Evolutionary conservation across 2,797 vertebrate species (phyloP).

Genomic region (Gastrophryne carolinensis): DNA sequence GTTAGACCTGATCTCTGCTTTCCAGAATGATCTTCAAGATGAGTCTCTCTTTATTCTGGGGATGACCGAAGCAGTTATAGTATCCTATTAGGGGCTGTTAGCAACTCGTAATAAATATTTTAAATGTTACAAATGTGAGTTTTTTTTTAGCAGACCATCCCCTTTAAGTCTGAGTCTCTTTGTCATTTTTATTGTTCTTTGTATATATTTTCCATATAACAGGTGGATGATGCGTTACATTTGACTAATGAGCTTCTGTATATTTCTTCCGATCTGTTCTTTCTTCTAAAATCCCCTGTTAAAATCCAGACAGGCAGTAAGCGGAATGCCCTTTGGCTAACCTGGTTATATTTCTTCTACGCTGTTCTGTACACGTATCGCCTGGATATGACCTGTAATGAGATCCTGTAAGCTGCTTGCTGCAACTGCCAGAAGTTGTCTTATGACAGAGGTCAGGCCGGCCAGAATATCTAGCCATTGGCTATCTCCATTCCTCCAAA

Average conservation of each 20-base stretch:
- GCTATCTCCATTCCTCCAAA: constrained; percentile 17
- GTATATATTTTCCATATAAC: neutral
- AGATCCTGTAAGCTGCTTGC: constrained; percentile 11
- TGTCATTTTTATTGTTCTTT: neutral
- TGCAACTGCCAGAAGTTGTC: constrained; percentile 35
- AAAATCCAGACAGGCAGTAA: neutral
- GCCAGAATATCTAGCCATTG: constrained; percentile 31
- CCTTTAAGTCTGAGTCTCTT: neutral
- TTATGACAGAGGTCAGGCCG: constrained; percentile 20
- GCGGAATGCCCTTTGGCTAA: constrained; percentile 21
- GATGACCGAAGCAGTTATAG: too few relatives aligned
- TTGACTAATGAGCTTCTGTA: neutral
- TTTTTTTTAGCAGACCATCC: too few relatives aligned
- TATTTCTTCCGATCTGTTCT: neutral
- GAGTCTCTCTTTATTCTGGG: too few relatives aligned
- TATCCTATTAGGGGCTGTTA: too few relatives aligned
- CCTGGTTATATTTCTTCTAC: constrained; percentile 22
- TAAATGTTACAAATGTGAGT: too few relatives aligned
- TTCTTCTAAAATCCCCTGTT: neutral
- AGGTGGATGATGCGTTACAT: neutral
- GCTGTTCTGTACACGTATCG: constrained; percentile 20
- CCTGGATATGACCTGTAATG: constrained; percentile 44
- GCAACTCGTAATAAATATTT: too few relatives aligned
- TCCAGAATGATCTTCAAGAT: too few relatives aligned
- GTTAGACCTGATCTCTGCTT: too few relatives aligned